Evolutionary conservation across 1,140 invertebrate genomes (phyloP), one percentile per base, ranked within the genome.

Genomic region (Ceratitis capitata): DNA sequence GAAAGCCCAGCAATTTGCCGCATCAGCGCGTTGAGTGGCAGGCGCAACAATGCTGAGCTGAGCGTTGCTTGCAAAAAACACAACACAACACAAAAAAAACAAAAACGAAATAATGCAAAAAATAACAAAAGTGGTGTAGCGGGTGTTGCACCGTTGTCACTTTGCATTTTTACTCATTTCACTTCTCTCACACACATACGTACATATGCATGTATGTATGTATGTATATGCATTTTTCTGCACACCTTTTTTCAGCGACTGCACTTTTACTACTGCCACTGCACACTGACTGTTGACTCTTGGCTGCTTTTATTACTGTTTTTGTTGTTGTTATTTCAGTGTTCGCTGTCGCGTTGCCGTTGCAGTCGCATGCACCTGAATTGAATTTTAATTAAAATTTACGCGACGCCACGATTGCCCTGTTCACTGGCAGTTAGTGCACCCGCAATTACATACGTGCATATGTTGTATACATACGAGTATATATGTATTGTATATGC

Each of bases 361-460:
- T 39, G n/a, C n/a, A n/a, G n/a, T 23, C 16, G 32, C 39, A 45
- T 45, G 12, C 69, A 78, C 69, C 69, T 78, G 69, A 78, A 78
- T 78, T 78, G 69, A 78, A 78, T 78, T 78, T 78, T 78, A 78
- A 78, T 78, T 78, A 78, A 78, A 78, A 45, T 78, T 78, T 45
- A 78, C 69, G 42, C 69, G 35, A 78, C 16, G 39, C 39, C 69
- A 23, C 39, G n/a, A 42, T n/a, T 78, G 69, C 35, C 35, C 39
- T 42, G 16, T 39, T 78, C 32, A 16, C 16, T 29, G 32, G 14
- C 61, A n/a, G 61, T 0, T n/a, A 78, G 32, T n/a, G 12, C 42
- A 78, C n/a, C 9, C 32, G 64, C 64, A 35, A 64, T 19, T 16
- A 53, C 51, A 53, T 16, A 53, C 51, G n/a, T 16, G n/a, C 51